Conservation (phyloP, 2,113 vertebrate genomes). For the Pipa parva region DNA sequence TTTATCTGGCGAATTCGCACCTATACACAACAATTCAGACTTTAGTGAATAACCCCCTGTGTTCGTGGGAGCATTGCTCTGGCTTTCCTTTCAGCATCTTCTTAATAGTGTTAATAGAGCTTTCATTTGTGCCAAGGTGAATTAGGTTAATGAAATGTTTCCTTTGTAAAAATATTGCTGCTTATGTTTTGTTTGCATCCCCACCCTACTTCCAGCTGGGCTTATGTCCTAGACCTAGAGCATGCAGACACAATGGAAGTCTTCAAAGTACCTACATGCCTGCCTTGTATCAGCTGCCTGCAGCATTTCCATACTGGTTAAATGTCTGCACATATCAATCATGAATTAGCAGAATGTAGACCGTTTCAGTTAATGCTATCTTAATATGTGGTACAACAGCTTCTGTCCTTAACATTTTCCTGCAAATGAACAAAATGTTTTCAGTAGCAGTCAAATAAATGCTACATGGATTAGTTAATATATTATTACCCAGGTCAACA, state of each 20-base stretch:
- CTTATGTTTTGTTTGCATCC: conserved; percentile 15
- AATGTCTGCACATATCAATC: no score
- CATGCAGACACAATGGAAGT: conserved; percentile 25
- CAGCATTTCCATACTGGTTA: not conserved
- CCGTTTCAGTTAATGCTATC: no score
- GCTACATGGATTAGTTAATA: no score
- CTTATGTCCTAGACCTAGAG: not conserved
- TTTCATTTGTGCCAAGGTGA: conserved; percentile 18
- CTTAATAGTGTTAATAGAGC: not conserved
- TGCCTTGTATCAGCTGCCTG: conserved; percentile 16
- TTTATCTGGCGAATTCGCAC: no score
- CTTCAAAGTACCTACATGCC: conserved; percentile 39
- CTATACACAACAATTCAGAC: no score
- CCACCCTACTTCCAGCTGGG: conserved; percentile 11
- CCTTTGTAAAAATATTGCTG: accelerated
- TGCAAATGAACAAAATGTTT: no score
- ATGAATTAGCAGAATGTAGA: no score
- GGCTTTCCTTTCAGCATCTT: conserved; percentile 3
- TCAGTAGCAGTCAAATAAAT: no score
- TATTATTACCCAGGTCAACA: no score
- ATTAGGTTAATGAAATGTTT: not conserved
- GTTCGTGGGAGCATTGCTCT: not conserved
- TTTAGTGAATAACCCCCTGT: no score
- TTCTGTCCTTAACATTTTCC: no score
- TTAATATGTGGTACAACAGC: no score